Conservation (phyloP, 2,888 invertebrate genomes). For the Geotrupes spiniger region DNA sequence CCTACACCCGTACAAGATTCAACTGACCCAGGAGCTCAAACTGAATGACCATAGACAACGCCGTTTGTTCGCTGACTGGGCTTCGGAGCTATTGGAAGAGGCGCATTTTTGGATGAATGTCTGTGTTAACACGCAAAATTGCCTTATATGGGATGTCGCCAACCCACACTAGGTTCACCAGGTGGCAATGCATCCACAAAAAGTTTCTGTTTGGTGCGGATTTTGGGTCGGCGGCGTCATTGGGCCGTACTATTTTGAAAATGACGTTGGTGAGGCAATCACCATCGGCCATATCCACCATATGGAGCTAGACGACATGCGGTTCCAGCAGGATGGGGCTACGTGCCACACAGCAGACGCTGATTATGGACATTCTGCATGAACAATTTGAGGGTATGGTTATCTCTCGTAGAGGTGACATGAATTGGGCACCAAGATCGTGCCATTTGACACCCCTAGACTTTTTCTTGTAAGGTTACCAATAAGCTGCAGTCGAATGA, state of each 20-base stretch:
- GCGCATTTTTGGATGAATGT: constrained; percentile 24
- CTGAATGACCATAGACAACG: constrained; percentile 24
- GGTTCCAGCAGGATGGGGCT: constrained; percentile 10
- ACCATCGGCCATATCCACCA: constrained; percentile 17
- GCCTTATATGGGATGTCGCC: constrained; percentile 25
- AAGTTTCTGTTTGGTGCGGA: constrained; percentile 22
- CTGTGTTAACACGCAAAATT: constrained; percentile 25
- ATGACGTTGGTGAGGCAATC: constrained; percentile 18
- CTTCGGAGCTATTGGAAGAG: constrained; percentile 24
- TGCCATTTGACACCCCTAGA: constrained; percentile 32
- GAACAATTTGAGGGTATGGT: constrained; percentile 28
- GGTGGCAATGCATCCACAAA: constrained; percentile 25
- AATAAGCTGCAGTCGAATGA: constrained; percentile 32
- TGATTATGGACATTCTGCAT: constrained; percentile 31
- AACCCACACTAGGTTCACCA: constrained; percentile 27
- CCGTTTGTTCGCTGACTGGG: constrained; percentile 26
- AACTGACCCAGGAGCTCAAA: constrained; percentile 27
- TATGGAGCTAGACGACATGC: constrained; percentile 1
- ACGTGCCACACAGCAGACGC: constrained; percentile 25
- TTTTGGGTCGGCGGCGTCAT: constrained; percentile 22
- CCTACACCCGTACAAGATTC: constrained; percentile 26
- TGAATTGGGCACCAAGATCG: constrained; percentile 32
- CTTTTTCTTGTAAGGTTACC: constrained; percentile 33
- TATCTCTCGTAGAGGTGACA: constrained; percentile 28
- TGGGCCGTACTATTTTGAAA: constrained; percentile 21